phyloP scores from a whole-genome alignment of 2,888 invertebrate genomes.

The Polydesmus complanatus region DNA sequence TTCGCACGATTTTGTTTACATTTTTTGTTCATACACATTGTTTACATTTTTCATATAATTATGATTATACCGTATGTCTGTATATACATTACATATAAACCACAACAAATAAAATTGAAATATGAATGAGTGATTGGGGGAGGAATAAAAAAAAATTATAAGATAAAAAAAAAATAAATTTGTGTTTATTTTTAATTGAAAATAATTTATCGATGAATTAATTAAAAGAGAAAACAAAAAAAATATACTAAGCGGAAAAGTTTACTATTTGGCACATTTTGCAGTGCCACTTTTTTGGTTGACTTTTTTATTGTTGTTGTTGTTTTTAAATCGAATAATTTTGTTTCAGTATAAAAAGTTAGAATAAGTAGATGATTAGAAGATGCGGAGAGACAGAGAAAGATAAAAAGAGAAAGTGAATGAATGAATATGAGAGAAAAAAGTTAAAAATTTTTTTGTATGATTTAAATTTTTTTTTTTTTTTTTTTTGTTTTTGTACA shows the following conservation, averaged over 20 bases:
- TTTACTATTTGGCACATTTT: background rate
- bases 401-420: too few species aligned
- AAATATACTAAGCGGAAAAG: background rate
- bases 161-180: background rate
- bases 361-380: too few species aligned
- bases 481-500: too few species aligned
- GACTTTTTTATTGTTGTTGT: too few species aligned
- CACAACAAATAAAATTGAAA: background rate
- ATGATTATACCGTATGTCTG: too few species aligned
- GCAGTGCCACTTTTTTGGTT: too few species aligned
- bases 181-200: background rate
- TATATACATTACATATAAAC: background rate
- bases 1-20: background rate
- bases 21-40: background rate
- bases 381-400: too few species aligned
- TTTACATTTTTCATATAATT: background rate
- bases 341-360: too few species aligned
- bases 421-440: too few species aligned
- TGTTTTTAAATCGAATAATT: too few species aligned
- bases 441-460: too few species aligned
- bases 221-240: background rate
- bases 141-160: background rate
- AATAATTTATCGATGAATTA: background rate
- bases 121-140: background rate
- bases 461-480: too few species aligned